Evolutionary conservation across 2,113 vertebrate species (phyloP), one percentile per base, ranked within the genome.

Genomic region (Heloderma charlesbogerti): DNA sequence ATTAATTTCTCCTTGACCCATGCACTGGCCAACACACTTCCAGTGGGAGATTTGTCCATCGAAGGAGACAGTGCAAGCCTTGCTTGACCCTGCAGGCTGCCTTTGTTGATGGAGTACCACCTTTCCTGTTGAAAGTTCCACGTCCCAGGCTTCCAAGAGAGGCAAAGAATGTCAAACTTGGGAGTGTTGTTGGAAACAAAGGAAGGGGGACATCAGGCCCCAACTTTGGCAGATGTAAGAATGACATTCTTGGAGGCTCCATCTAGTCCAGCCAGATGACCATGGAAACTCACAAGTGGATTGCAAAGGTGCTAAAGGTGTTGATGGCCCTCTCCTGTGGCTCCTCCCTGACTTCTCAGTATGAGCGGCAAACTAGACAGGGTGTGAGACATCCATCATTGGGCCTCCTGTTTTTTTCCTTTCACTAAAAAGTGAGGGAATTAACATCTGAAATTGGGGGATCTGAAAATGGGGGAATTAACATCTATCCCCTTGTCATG

Each of bases 141-240:
- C 93, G 94, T 93, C 92, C 84, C 92, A 1, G 6, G 66, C 75
- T 1, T 88, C 94, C 94, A 92, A 93, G 87, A 95, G 96, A 93
- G 94, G 96, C 96, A 94, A 72, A 96, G 87, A 92, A 88, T 93
- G 34, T 90, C 94, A 91, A 92, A 93, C 94, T 15, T 2, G 0
- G 92, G 88, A 69, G 91, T 92, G 18, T 88, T 88, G 29, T 71
- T 94, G 94, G 90, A 92, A 95, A 90, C 45, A 72, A 83, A 0
- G 78, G 91, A 54, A 90, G 85, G 88, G 84, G 0, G 3, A 87
- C 87, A 20, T 85, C 91, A 92, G 51, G 87, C 6, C 48, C 12
- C 87, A 88, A 84, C 6, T 94, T 66, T 89, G 93, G 91, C 82
- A 51, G 86, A 45, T 31, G 29, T 0, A 1, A n/a, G 37, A 8